Evolutionary conservation across 92 coral and sea anemone genomes (phyloP), one percentile per base, ranked within the genome.

Genomic region (Diadumene lineata): DNA sequence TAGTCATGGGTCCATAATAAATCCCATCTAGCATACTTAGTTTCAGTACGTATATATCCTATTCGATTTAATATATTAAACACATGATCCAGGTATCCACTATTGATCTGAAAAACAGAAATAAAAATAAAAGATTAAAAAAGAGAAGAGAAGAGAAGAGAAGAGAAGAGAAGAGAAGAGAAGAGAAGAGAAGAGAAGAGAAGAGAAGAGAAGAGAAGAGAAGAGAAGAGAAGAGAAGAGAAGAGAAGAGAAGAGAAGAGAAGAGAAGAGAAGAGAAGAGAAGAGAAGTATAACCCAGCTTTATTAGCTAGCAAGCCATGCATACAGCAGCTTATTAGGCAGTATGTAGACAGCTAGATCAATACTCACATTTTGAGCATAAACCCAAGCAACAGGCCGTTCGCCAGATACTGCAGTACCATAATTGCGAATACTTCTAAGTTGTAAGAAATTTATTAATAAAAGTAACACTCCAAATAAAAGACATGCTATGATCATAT

Each of bases 1-100:
- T 94, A 94, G 66, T 92, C 97, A 77, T 94, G 98, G 4, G 98
- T 67, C 98, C 98, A 94, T 46, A 91, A 71, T 10, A 92, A 73
- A 57, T 94, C 98, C 96, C 96, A 94, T 9, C 85, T 81, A 28
- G 80, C 65, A 76, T 76, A 56, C 13, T 60, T 64, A 30, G 81
- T 25, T 50, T 90, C 87, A 32, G 82, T 74, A 34, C 83, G 78
- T n/a, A 79, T 74, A 80, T 85, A 92, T 22, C 98, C 98, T 70
- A 84, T 60, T 2, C 96, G 87, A 64, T 80, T 83, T 60, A 94
- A 86, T 15, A 94, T 97, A 32, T 85, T 85, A 22, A 92, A 79
- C 43, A 94, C 80, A 75, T 94, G 98, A 31, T 81, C 88, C 63
- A 94, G 66, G 68, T 94, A 94, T 31, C 98, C 98, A 60, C 90